Evolutionary conservation across 2,797 vertebrate species (phyloP).

Genomic region (Buphagus erythrorhynchus): DNA sequence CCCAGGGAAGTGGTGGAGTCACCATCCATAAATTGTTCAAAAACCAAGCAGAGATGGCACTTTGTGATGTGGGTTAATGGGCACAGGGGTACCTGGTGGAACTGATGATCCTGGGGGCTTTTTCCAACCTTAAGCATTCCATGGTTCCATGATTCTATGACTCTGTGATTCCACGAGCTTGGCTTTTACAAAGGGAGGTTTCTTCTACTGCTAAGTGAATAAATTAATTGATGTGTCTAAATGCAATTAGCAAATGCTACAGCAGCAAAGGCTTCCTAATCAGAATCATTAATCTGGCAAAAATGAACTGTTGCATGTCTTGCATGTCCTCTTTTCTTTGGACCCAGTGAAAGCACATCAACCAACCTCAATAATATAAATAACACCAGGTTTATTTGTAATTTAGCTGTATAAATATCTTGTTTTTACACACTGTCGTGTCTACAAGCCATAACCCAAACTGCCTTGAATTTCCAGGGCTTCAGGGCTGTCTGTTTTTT

Average conservation of each 20-base stretch:
- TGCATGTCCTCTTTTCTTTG: background rate
- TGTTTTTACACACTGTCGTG: background rate
- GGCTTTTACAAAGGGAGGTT: background rate
- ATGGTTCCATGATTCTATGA: rapidly evolving
- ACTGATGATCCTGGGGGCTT: background rate
- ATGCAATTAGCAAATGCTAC: background rate
- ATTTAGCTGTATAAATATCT: background rate
- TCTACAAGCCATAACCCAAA: background rate
- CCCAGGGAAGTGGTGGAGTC: background rate
- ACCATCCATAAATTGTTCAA: background rate
- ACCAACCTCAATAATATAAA: background rate
- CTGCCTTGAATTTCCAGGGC: background rate
- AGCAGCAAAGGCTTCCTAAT: background rate
- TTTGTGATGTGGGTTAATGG: background rate
- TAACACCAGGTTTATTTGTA: rapidly evolving
- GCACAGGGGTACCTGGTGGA: background rate
- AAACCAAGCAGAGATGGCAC: rapidly evolving
- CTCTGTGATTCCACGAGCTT: background rate
- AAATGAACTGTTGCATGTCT: background rate
- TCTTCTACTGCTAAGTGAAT: background rate
- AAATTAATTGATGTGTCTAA: background rate
- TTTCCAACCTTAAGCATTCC: background rate
- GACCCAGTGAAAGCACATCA: background rate
- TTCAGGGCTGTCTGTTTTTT: background rate
- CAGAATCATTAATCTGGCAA: background rate